Conservation (phyloP, 2,797 vertebrate genomes). For the Synanceia verrucosa region DNA sequence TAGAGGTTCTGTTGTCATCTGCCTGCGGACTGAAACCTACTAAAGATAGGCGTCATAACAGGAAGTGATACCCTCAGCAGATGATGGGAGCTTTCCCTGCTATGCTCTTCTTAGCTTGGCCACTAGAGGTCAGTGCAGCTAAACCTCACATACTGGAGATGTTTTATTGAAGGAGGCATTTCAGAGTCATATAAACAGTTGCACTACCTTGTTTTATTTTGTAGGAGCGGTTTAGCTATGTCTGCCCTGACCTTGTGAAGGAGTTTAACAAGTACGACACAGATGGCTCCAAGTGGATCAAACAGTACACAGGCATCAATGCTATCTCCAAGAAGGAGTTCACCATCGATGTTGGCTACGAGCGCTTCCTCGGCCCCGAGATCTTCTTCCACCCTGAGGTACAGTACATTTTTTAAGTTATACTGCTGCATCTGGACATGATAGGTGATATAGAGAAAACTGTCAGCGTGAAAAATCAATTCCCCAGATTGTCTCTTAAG, state of each 20-base stretch:
- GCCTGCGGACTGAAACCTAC: not conserved
- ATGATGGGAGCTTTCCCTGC: not conserved
- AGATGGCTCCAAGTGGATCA: constrained; percentile 97
- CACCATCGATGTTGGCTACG: constrained; percentile 96
- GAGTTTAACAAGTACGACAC: constrained; percentile 98
- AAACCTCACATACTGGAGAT: not conserved
- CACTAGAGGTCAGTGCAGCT: constrained; percentile 51
- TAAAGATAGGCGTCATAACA: not conserved
- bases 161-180: not conserved
- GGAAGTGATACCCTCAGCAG: not conserved
- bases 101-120: constrained; percentile 10
- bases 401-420: accelerated
- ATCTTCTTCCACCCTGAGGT: constrained; percentile 98
- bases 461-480: not conserved
- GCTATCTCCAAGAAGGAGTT: constrained; percentile 98
- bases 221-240: constrained; percentile 97
- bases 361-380: constrained; percentile 97
- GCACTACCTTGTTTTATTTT: not conserved
- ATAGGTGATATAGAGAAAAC: not conserved
- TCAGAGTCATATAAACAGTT: not conserved
- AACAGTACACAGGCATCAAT: constrained; percentile 97
- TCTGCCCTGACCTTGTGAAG: constrained; percentile 98
- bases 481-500: not conserved
- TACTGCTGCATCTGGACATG: not conserved
- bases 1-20: not conserved